Conservation (phyloP, 2,797 vertebrate species). For the Centroberyx gerrardi region DNA sequence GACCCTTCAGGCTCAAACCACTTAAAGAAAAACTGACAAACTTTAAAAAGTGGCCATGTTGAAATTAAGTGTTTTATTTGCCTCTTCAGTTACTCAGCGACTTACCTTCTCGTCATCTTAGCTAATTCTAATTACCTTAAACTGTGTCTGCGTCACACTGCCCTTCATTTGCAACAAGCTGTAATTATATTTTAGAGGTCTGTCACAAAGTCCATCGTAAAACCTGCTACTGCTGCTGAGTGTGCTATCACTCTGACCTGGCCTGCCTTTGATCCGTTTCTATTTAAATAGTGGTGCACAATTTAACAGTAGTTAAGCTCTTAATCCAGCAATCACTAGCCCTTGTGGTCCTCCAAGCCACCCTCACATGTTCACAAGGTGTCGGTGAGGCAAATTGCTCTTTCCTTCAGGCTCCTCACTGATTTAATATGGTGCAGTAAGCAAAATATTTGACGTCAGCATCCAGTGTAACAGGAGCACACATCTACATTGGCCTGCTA, state of each 20-base stretch:
- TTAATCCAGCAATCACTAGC: constrained; percentile 68
- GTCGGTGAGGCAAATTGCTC: constrained; percentile 34
- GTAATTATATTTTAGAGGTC: constrained; percentile 56
- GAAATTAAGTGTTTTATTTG: constrained; percentile 50
- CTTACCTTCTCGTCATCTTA: constrained; percentile 41
- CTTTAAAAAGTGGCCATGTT: constrained; percentile 30
- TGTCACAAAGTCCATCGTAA: constrained; percentile 53
- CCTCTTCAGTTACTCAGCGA: constrained; percentile 34
- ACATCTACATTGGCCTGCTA: no score
- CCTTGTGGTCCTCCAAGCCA: constrained; percentile 21
- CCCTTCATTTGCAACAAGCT: constrained; percentile 40
- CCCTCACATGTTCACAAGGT: constrained; percentile 32
- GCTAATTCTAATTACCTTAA: constrained; percentile 52
- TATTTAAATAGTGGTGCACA: constrained; percentile 54
- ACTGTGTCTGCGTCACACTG: constrained; percentile 25
- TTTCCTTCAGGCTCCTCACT: constrained; percentile 11
- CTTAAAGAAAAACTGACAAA: constrained; percentile 36
- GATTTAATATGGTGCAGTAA: constrained; percentile 11
- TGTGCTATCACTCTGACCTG: constrained; percentile 42
- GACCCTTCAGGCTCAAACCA: constrained; percentile 32
- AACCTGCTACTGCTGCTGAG: constrained; percentile 53
- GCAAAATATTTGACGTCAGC: constrained; percentile 19
- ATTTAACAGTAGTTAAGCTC: constrained; percentile 63
- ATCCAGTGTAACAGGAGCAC: neutral
- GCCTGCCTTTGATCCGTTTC: constrained; percentile 63